These are phyloP conservation scores for Psephotus haematonotus DNA, from an alignment of 2,113 vertebrate genomes.

Conservation along the genomic window DNA sequence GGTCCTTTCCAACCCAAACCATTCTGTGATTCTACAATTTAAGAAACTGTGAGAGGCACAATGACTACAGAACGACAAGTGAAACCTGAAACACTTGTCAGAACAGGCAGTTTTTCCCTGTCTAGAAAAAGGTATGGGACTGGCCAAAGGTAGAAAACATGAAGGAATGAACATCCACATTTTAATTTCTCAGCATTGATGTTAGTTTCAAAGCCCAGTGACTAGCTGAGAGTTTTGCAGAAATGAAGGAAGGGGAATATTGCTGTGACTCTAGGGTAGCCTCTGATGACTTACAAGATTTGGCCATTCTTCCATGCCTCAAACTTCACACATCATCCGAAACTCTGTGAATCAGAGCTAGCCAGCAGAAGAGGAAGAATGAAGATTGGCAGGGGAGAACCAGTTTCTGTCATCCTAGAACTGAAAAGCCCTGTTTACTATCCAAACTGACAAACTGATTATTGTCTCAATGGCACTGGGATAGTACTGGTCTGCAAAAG, in stretches of 20 bases:
- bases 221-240: not conserved
- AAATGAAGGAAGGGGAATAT: not conserved
- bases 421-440: not conserved
- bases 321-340: not conserved
- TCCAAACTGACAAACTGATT: not conserved
- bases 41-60: not conserved
- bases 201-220: not conserved
- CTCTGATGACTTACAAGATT: not conserved
- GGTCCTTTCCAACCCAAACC: not conserved
- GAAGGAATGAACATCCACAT: not conserved
- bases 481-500: not conserved
- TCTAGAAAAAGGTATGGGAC: not conserved
- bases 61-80: not conserved
- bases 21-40: not conserved
- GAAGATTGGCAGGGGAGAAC: accelerated
- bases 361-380: not conserved
- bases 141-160: not conserved
- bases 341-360: not conserved
- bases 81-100: not conserved
- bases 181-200: not conserved
- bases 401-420: not conserved
- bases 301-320: not conserved
- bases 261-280: not conserved
- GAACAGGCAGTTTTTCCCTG: not conserved
- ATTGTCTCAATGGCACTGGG: not conserved